A percentile compares a stretch with the other conserved stretches of the same genome.
phyloP scores from a whole-genome alignment of 2,888 invertebrate genomes.

The Drosophila stalkeri region DNA sequence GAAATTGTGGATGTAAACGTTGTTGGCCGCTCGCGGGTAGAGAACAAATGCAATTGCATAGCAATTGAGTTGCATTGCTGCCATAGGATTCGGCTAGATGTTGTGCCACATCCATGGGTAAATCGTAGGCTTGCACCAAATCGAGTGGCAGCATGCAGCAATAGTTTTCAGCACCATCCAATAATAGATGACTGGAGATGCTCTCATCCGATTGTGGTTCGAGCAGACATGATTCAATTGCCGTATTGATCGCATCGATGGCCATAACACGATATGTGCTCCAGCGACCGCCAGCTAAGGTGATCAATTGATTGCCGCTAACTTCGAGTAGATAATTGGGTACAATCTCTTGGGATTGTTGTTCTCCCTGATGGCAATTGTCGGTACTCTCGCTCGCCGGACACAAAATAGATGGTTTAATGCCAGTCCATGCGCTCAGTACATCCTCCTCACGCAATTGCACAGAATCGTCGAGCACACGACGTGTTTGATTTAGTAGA shows the following conservation, averaged over 20 bases:
- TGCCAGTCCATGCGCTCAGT: conserved; percentile 98
- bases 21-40: conserved; percentile 85
- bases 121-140: conserved; percentile 98
- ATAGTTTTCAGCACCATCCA: conserved; percentile 99
- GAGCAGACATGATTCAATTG: conserved; percentile 88
- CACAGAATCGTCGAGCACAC: conserved; percentile 96
- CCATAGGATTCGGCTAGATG: conserved; percentile 98
- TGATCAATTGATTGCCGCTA: conserved; percentile 94
- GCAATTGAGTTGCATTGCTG: conserved; percentile 96
- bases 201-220: conserved; percentile 88
- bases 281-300: conserved; percentile 99
- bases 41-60: conserved; percentile 89
- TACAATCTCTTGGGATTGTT: conserved; percentile 86
- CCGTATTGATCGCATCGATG: conserved; percentile 96
- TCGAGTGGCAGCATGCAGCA: conserved; percentile 98
- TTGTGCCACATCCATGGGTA: conserved; percentile 98
- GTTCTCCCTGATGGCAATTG: too few species aligned
- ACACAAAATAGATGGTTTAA: conserved; percentile 97
- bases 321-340: conserved; percentile 99
- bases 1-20: conserved; percentile 98
- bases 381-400: conserved; percentile 86
- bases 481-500: conserved; percentile 97
- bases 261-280: conserved; percentile 99
- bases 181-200: conserved; percentile 93
- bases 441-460: conserved; percentile 98